A percentile compares a stretch with the other conserved stretches of the same genome.
phyloP scores from a whole-genome alignment of 53 echinoderm and acorn worm genomes.

The Pentamera pediparva region DNA sequence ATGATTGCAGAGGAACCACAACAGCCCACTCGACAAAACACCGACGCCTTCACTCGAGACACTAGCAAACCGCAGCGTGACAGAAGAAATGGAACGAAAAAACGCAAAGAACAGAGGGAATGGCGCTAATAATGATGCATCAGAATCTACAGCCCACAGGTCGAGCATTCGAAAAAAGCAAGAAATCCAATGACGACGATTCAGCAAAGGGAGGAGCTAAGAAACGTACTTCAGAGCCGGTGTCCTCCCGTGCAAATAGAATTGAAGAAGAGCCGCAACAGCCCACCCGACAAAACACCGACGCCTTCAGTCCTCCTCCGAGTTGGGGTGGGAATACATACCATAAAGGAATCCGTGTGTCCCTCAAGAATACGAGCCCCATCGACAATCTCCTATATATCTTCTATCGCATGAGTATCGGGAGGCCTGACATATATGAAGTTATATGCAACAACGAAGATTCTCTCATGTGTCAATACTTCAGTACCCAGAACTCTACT shows the following conservation, averaged over 20 bases:
- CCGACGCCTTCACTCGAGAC: no score
- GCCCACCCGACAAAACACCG: not conserved
- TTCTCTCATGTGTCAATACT: not conserved
- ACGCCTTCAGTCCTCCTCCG: no score
- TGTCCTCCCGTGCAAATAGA: no score
- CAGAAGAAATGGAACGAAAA: not conserved
- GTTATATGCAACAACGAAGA: not conserved
- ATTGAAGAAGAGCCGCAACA: not conserved
- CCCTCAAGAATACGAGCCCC: not conserved
- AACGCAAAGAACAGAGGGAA: not conserved
- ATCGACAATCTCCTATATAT: conserved; percentile 12
- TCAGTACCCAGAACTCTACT: no score
- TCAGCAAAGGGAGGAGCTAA: not conserved
- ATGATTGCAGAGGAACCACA: not conserved
- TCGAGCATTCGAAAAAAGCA: no score
- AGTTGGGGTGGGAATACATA: not conserved
- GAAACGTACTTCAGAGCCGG: no score
- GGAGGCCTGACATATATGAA: not conserved
- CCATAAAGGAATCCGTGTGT: not conserved
- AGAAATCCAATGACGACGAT: not conserved
- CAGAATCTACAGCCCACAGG: no score
- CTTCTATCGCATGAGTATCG: not conserved
- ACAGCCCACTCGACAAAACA: not conserved
- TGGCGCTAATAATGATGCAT: not conserved
- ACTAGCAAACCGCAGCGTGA: not conserved